Evolutionary conservation across 2,113 vertebrate species (phyloP).

Genomic region (Meriones unguiculatus): DNA sequence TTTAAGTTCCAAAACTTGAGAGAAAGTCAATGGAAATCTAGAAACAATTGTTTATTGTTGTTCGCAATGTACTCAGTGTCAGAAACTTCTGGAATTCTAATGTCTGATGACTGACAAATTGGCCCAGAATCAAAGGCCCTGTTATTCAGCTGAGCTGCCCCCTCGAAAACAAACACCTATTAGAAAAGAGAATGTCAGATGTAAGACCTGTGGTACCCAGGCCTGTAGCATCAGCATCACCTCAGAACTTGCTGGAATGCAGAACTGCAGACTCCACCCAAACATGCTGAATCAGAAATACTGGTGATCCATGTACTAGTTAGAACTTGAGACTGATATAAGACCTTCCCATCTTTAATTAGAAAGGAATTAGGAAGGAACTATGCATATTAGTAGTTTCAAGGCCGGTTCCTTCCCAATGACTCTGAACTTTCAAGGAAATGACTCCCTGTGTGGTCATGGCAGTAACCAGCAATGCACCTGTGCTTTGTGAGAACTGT

Average conservation of each 20-base stretch:
- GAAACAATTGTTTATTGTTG: constrained; percentile 41
- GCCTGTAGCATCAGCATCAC: not conserved
- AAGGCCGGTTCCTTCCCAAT: not conserved
- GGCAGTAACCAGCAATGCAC: not conserved
- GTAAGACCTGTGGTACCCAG: not conserved
- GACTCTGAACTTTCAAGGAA: constrained; percentile 12
- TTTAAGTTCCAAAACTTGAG: constrained; percentile 66
- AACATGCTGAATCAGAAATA: constrained; percentile 51
- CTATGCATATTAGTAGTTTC: not conserved
- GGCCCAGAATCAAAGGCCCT: constrained; percentile 58
- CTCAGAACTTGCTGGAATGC: not conserved
- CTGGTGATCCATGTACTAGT: not conserved
- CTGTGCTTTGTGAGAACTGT: not conserved
- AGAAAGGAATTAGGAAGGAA: not conserved
- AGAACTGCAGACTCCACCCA: not conserved
- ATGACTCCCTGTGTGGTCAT: constrained; percentile 24
- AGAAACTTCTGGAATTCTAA: constrained; percentile 66
- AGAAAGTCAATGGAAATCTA: not conserved
- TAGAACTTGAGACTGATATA: not conserved
- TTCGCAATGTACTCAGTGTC: constrained; percentile 13
- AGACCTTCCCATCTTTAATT: constrained; percentile 14
- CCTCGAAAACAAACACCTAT: not conserved
- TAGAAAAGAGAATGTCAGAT: not conserved
- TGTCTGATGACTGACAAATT: constrained; percentile 54
- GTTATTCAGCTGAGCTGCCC: constrained; percentile 28